phyloP scores from a whole-genome alignment of 2,888 invertebrate species.

The Sminthurides aquaticus region DNA sequence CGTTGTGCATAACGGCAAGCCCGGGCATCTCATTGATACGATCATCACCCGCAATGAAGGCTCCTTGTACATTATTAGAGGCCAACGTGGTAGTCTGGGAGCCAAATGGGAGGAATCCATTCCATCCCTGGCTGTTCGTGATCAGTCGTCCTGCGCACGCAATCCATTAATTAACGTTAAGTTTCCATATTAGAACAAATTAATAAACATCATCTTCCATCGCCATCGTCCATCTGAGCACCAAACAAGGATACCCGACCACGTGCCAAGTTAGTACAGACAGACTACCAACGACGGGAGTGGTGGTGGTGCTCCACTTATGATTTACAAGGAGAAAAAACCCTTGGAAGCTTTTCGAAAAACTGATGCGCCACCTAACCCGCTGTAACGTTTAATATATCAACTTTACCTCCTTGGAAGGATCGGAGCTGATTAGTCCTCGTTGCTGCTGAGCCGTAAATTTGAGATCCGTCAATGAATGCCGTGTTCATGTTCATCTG shows the following conservation, averaged over 20 bases:
- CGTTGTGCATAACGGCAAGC: conserved; percentile 37
- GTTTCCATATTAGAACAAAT: not conserved
- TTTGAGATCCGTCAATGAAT: conserved; percentile 37
- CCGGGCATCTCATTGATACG: conserved; percentile 40
- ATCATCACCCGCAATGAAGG: conserved; percentile 39
- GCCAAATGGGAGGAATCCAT: conserved; percentile 33
- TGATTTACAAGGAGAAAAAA: too few species aligned
- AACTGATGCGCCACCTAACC: too few species aligned
- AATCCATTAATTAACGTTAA: not conserved
- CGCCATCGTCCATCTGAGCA: too few species aligned
- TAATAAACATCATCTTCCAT: too few species aligned
- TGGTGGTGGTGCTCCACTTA: too few species aligned
- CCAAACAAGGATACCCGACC: too few species aligned
- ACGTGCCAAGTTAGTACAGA: too few species aligned
- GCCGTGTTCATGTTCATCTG: conserved; percentile 39
- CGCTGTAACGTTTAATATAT: too few species aligned
- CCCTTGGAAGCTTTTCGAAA: too few species aligned
- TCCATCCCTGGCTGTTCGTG: conserved; percentile 24
- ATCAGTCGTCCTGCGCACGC: conserved; percentile 19
- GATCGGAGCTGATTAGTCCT: conserved; percentile 22
- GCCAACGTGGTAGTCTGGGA: not conserved
- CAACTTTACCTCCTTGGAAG: conserved; percentile 25
- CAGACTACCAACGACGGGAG: too few species aligned
- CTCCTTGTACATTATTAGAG: conserved; percentile 24
- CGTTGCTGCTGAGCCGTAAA: conserved; percentile 30